Evolutionary conservation across 2,113 vertebrate species (phyloP), one percentile per base, ranked within the genome.

Genomic region (Tylochromis polylepis): DNA sequence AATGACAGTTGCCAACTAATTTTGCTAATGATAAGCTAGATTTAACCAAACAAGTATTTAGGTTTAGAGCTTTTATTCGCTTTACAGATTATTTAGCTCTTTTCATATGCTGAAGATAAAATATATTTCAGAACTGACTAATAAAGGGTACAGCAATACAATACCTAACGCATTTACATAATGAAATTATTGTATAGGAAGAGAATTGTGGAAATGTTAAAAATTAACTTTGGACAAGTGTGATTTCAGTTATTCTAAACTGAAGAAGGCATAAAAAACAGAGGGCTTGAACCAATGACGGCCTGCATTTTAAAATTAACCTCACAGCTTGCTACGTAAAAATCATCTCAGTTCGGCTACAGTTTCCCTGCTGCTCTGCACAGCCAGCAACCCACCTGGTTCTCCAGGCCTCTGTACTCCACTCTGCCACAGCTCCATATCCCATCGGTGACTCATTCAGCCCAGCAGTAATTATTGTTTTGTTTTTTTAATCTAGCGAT

Each of bases 1-100:
- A 65, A 65, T 0, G 60, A 65, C 38, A 65, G 38, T 65, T 0
- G 12, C n/a, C 31, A 38, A n/a, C 53, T 3, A 0, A 0, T 5
- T 3, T 55, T 22, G 20, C 1, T 22, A n/a, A 55, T 31, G 1
- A n/a, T 8, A 12, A 1, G 60, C 0, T 38, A 38, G 31, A 65
- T 65, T n/a, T 36, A 65, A 38, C 60, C 12, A 65, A 65, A 22
- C 11, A 55, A 11, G 16, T 65, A 1, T 38, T 60, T 60, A 34
- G 18, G 59, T 34, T 60, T 38, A 14, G 6, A 65, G 60, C 20
- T 65, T 65, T 0, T 65, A 65, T 22, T 38, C 2, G 2, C 11
- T n/a, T 0, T n/a, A 34, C 31, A 38, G 60, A 65, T 62, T 0
- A 65, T 38, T 65, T 65, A 36, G 18, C 6, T 8, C 4, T 62